These are phyloP conservation scores for Maconellicoccus hirsutus DNA, from an alignment of 1,140 invertebrate species.

Conservation along the genomic window DNA sequence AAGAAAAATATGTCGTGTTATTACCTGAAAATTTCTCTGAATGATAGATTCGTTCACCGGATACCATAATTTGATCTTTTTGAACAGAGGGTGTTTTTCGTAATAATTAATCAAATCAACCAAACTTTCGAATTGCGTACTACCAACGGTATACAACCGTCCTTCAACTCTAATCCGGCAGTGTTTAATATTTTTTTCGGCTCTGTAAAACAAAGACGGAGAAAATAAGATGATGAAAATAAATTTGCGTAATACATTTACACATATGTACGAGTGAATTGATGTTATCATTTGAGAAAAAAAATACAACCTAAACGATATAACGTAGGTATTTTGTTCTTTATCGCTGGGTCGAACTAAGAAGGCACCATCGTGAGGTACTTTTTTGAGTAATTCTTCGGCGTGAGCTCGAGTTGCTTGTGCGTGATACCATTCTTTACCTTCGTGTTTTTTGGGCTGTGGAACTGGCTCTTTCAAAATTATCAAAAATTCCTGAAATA, in stretches of 20 bases:
- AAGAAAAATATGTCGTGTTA: no score
- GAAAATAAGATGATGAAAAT: no score
- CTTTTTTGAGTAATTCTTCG: slow-evolving; percentile 71
- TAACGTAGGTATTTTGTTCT: slow-evolving; percentile 74
- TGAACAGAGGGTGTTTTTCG: slow-evolving; percentile 78
- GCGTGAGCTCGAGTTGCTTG: slow-evolving; percentile 64
- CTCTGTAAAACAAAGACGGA: slow-evolving; percentile 50
- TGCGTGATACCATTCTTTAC: slow-evolving; percentile 86
- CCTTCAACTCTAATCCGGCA: slow-evolving; percentile 87
- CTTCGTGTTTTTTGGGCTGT: slow-evolving; percentile 86
- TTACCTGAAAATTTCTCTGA: slow-evolving; percentile 37
- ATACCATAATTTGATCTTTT: slow-evolving; percentile 72
- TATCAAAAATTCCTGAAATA: slow-evolving; percentile 65
- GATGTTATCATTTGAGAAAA: no score
- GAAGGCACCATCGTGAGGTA: slow-evolving; percentile 81
- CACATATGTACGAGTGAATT: no score
- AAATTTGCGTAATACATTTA: no score
- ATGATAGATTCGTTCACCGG: slow-evolving; percentile 74
- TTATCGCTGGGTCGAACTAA: slow-evolving; percentile 78
- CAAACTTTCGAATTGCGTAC: slow-evolving; percentile 84
- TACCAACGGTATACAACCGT: slow-evolving; percentile 77
- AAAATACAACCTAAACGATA: slow-evolving; percentile 87
- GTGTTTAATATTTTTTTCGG: slow-evolving; percentile 88
- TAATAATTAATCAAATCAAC: slow-evolving; percentile 85
- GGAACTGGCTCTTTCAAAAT: slow-evolving; percentile 82